Conservation (phyloP, 2,797 vertebrate species). For the Sebastolobus alascanus region DNA sequence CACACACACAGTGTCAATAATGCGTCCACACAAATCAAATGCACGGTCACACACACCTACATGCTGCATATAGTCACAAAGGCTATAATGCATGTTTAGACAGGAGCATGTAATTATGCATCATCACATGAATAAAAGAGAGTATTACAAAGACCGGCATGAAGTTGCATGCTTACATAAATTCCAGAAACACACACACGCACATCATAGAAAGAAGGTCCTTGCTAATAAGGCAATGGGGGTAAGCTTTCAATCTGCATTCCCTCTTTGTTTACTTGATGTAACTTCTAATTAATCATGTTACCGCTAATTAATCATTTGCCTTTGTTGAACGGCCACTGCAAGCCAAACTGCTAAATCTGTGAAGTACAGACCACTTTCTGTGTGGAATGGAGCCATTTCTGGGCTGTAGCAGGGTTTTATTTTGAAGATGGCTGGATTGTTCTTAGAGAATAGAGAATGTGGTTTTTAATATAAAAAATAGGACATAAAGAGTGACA, state of each 20-base stretch:
- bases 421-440: background rate
- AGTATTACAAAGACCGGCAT: background rate
- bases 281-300: conserved; percentile 47
- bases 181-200: background rate
- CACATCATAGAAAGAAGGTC: background rate
- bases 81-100: background rate
- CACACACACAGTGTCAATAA: background rate
- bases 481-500: background rate
- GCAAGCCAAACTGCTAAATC: background rate
- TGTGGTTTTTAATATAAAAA: background rate
- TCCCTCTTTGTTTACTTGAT: conserved; percentile 27
- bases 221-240: background rate
- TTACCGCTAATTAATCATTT: conserved; percentile 36
- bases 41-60: background rate
- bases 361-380: background rate
- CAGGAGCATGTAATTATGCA: background rate
- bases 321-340: background rate
- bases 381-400: background rate
- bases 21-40: background rate
- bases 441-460: background rate
- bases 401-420: background rate
- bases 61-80: background rate
- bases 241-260: conserved; percentile 1
- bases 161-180: background rate
- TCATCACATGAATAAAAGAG: background rate